Conservation (phyloP, 2,797 vertebrate genomes). For the Schizopygopsis malacanthus region DNA sequence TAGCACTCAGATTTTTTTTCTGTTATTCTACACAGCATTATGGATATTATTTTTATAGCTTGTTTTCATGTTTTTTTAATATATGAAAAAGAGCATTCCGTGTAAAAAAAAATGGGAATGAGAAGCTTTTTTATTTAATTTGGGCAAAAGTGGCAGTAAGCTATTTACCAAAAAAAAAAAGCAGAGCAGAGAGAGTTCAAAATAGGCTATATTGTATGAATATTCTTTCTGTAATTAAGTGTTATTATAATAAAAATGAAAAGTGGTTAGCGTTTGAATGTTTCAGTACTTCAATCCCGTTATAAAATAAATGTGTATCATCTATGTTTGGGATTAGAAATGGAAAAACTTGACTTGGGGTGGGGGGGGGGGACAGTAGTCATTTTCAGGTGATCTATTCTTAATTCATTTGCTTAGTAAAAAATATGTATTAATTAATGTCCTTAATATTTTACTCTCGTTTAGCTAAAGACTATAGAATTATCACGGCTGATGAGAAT, state of each 20-base stretch:
- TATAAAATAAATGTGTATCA: too few species aligned
- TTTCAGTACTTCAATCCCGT: not conserved
- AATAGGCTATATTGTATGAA: not conserved
- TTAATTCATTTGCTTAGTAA: not conserved
- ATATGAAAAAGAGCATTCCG: not conserved
- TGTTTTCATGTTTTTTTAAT: not conserved
- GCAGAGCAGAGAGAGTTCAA: too few species aligned
- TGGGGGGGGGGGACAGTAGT: too few species aligned
- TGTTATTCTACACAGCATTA: not conserved
- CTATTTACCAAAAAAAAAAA: not conserved
- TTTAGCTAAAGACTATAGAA: too few species aligned
- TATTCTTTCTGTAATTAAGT: not conserved
- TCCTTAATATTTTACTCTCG: not conserved
- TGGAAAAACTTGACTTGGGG: too few species aligned
- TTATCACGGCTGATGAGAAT: not conserved
- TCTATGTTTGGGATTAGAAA: not conserved
- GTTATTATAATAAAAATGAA: not conserved
- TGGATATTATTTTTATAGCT: not conserved
- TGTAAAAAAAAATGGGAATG: not conserved
- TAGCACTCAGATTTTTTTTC: not conserved
- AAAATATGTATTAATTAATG: not conserved
- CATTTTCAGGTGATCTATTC: not conserved
- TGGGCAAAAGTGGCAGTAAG: not conserved
- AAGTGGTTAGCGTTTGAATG: not conserved
- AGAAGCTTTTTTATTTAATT: not conserved